phyloP scores from a whole-genome alignment of 2,113 vertebrate genomes.

The Thymallus thymallus region DNA sequence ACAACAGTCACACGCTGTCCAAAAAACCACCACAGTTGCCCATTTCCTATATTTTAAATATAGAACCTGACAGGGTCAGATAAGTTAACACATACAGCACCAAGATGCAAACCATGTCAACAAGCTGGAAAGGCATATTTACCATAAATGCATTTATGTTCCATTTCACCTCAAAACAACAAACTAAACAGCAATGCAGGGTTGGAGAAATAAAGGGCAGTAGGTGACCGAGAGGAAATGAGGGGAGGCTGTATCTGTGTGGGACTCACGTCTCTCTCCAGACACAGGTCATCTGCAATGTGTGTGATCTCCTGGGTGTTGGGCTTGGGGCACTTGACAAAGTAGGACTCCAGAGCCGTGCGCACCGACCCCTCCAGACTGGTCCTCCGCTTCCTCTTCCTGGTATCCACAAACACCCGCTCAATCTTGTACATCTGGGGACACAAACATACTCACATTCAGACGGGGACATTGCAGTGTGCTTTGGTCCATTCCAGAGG shows the following conservation, averaged over 20 bases:
- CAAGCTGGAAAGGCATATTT: not conserved
- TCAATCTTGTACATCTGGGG: constrained; percentile 85
- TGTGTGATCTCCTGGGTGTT: constrained; percentile 84
- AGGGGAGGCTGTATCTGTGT: not conserved
- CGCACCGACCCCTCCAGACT: constrained; percentile 80
- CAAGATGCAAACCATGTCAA: not conserved
- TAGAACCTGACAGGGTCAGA: too few relatives aligned
- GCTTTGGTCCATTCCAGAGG: not conserved
- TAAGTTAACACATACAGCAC: too few relatives aligned
- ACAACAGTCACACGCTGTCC: not conserved
- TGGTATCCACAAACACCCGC: constrained; percentile 77
- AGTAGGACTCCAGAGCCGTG: constrained; percentile 79
- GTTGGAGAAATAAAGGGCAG: not conserved
- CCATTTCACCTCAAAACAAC: too few relatives aligned
- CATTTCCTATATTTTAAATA: too few relatives aligned
- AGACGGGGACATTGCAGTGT: not conserved
- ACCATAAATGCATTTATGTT: not conserved
- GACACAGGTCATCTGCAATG: constrained; percentile 78
- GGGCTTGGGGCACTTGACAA: constrained; percentile 82
- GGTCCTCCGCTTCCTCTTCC: constrained; percentile 84
- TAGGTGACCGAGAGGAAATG: too few relatives aligned
- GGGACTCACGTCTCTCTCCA: constrained; percentile 77
- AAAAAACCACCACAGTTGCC: too few relatives aligned
- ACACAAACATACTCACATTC: not conserved
- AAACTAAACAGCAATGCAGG: too few relatives aligned